Percentiles rank a stretch among this genome's conserved stretches.
Evolutionary conservation across 2,888 invertebrate species (phyloP).

Genomic region (Synanthedon formicaeformis): DNA sequence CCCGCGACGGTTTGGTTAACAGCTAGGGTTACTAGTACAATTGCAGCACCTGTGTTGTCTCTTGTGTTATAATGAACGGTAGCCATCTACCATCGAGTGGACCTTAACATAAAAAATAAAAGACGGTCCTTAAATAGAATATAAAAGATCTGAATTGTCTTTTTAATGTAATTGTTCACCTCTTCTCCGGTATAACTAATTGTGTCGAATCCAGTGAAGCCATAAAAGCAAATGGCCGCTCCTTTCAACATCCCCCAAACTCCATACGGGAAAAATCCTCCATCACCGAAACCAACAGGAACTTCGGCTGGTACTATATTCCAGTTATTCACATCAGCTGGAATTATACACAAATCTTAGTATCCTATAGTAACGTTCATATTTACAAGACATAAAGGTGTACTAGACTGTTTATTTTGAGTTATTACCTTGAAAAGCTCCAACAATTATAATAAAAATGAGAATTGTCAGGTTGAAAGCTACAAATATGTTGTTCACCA

Average conservation of each 20-base stretch:
- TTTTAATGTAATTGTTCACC: constrained; percentile 50
- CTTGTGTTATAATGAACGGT: too few species aligned
- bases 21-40: too few species aligned
- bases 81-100: too few species aligned
- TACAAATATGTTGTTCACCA: constrained; percentile 84
- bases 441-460: constrained; percentile 78
- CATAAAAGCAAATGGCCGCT: constrained; percentile 87
- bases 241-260: constrained; percentile 83
- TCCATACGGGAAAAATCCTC: constrained; percentile 93
- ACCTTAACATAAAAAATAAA: too few species aligned
- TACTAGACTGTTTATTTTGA: too few species aligned
- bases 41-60: too few species aligned
- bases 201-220: constrained; percentile 93
- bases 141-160: background rate
- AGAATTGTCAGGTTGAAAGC: constrained; percentile 79
- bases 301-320: constrained; percentile 40
- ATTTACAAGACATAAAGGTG: too few species aligned
- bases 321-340: constrained; percentile 71
- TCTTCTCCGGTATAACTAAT: constrained; percentile 90
- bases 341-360: constrained; percentile 7
- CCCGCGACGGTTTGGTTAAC: too few species aligned
- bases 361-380: too few species aligned
- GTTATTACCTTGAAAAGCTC: constrained; percentile 72
- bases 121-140: too few species aligned
- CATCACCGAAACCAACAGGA: constrained; percentile 70